Evolutionary conservation across 2,888 invertebrate genomes (phyloP).

Genomic region (Alentia gelatinosa): DNA sequence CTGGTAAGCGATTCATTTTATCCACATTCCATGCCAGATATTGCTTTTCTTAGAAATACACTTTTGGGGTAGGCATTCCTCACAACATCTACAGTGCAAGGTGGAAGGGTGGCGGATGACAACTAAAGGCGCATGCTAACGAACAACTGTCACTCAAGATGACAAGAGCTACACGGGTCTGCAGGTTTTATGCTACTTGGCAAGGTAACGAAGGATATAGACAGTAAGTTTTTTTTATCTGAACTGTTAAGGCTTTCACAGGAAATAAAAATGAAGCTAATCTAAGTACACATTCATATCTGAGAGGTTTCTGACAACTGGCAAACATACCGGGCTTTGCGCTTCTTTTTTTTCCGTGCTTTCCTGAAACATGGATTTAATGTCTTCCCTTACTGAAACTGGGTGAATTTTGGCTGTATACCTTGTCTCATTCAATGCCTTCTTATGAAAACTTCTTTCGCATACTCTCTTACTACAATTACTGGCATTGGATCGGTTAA

Average conservation of each 20-base stretch:
- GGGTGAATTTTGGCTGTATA: too few relatives aligned
- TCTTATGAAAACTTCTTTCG: too few relatives aligned
- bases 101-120: neutral
- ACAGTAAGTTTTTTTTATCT: too few relatives aligned
- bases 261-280: neutral
- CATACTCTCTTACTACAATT: too few relatives aligned
- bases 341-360: slow-evolving; percentile 35
- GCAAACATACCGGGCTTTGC: slow-evolving; percentile 41
- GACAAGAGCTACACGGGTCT: neutral
- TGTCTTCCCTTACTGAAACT: neutral
- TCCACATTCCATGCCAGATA: neutral
- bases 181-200: neutral
- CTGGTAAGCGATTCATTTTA: too few relatives aligned
- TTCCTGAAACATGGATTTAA: slow-evolving; percentile 42
- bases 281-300: neutral
- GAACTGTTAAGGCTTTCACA: too few relatives aligned
- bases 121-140: neutral
- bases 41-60: neutral
- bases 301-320: neutral
- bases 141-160: neutral
- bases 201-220: neutral
- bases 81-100: neutral
- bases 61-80: neutral
- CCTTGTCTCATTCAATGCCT: too few relatives aligned
- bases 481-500: too few relatives aligned